A percentile compares a stretch with the other conserved stretches of the same genome.
phyloP scores from a whole-genome alignment of 2,113 vertebrate species.

The Grallaria varia region DNA sequence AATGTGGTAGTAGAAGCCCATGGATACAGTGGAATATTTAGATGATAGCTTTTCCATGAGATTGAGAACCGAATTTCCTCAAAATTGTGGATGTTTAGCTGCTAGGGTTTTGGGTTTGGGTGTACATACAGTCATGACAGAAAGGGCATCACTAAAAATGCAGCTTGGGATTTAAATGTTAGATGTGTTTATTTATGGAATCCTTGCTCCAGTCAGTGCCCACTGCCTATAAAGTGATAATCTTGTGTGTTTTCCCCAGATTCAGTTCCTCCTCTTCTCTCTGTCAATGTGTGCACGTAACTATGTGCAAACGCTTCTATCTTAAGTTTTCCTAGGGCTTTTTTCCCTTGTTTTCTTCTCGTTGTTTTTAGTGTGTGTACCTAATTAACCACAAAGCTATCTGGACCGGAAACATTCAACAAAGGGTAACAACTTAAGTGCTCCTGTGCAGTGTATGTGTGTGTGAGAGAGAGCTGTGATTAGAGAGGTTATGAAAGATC shows the following conservation, averaged over 20 bases:
- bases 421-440: not conserved
- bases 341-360: not conserved
- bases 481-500: not conserved
- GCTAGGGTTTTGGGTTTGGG: not conserved
- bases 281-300: not conserved
- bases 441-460: not conserved
- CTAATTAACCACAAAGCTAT: not conserved
- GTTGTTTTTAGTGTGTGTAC: not conserved
- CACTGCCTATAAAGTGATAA: not conserved
- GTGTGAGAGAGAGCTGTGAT: not conserved
- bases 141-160: not conserved
- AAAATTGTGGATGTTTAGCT: not conserved
- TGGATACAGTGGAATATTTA: slow-evolving; percentile 44
- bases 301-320: not conserved
- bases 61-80: not conserved
- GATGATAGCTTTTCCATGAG: slow-evolving; percentile 15
- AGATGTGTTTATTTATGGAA: not conserved
- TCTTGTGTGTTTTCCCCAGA: not conserved
- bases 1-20: slow-evolving; percentile 52
- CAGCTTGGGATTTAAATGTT: not conserved
- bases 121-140: not conserved
- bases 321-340: not conserved
- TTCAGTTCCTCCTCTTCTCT: not conserved
- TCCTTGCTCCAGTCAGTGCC: not conserved
- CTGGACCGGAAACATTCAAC: not conserved